Evolutionary conservation across 2,888 invertebrate species (phyloP).

Genomic region (Dexiosoma caninum): DNA sequence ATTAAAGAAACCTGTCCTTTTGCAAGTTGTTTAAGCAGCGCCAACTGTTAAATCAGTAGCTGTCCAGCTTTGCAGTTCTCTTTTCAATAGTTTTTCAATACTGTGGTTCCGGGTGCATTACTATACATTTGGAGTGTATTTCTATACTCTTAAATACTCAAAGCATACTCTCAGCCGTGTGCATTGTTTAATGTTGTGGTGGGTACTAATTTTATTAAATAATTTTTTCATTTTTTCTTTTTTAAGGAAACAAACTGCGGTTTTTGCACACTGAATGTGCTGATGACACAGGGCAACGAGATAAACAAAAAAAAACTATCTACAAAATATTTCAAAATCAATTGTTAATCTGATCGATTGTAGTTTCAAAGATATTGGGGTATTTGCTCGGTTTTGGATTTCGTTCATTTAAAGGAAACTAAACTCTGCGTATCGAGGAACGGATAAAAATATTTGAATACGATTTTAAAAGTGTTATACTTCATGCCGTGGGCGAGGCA

Average conservation of each 20-base stretch:
- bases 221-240: not conserved
- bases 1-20: not conserved
- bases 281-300: too few species aligned
- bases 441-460: too few species aligned
- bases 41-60: not conserved
- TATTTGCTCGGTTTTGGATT: too few species aligned
- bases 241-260: not conserved
- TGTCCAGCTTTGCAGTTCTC: not conserved
- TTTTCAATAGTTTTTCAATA: not conserved
- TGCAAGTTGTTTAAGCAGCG: slow-evolving; percentile 10
- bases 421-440: too few species aligned
- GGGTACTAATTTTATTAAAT: not conserved
- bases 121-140: too few species aligned
- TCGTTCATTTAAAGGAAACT: too few species aligned
- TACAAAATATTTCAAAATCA: too few species aligned
- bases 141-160: not conserved
- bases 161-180: slow-evolving; percentile 22
- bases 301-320: too few species aligned
- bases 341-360: too few species aligned
- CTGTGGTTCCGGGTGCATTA: slow-evolving; percentile 55
- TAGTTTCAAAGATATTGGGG: too few species aligned
- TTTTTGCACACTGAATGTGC: slow-evolving; percentile 59
- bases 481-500: too few species aligned
- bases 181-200: slow-evolving; percentile 34
- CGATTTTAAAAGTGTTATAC: too few species aligned